Base-by-base conservation (phyloP, 1,140 invertebrate species). In the Bacillus rossius region DNA sequence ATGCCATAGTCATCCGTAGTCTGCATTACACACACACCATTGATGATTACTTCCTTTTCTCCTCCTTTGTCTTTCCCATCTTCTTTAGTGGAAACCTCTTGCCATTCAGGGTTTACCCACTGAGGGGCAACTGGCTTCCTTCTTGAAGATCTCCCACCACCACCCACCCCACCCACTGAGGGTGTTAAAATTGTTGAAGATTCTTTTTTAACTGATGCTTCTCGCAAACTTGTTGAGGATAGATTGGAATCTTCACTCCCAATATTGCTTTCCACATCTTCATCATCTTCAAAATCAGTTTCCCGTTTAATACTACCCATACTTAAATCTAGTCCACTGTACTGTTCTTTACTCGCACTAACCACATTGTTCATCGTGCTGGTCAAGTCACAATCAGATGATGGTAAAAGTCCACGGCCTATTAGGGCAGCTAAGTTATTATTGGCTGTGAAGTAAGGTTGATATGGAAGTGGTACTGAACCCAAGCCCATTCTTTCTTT, bases 41-140 rank as follows among this genome's bases (percentile, higher is more conserved):
- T 94, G 61, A 94, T 94, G 60, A 94, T 92, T 1, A 92, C 86
- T 71, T 92, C 90, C 62, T 71, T 65, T 59, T 74, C 68, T 8
- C 71, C 71, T 40, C 64, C 60, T 61, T 79, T 76, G 50, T 84
- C 83, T 55, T 78, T 75, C 1, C 60, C 57, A 55, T 77, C 73
- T 20, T 64, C 65, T 23, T 67, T 63, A 20, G 67, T 67, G 19
- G 67, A 49, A 16, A 49, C 69, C 61, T 92, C 85, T 70, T 93
- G 89, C 84, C 91, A 90, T 51, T 94, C 92, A 2, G 92, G 94
- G 73, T 96, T 96, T 0, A 98, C 93, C 92, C 95, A 96, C 75
- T 98, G 94, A 0, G 96, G 96, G 25, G 93, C 92, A 0, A 92
- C 92, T 0, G 94, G 91, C 77, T 98, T 98, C 56, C 95, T 80